Conservation (phyloP, 2,797 vertebrate genomes). For the Lycodopsis pacificus region DNA sequence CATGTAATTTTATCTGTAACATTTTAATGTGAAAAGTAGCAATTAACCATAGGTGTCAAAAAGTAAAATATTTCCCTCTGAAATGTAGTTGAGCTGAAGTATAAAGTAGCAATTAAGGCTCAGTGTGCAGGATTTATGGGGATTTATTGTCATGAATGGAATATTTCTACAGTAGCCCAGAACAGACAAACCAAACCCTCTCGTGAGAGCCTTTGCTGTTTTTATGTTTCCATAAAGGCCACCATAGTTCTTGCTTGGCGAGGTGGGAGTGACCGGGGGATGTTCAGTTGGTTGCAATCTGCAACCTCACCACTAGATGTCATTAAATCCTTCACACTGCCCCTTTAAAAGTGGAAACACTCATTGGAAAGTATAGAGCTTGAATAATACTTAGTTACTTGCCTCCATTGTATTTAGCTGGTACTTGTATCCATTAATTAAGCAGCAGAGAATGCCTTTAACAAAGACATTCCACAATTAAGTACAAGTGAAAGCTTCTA, state of each 20-base stretch:
- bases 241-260: background rate
- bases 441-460: background rate
- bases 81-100: background rate
- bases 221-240: background rate
- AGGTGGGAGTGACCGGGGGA: accelerated
- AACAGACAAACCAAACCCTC: background rate
- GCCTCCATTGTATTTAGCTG: background rate
- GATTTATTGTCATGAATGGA: background rate
- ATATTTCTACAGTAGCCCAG: background rate
- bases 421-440: background rate
- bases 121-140: background rate
- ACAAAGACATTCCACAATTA: background rate
- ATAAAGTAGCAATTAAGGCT: background rate
- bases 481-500: background rate
- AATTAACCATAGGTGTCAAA: background rate
- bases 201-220: background rate
- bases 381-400: background rate
- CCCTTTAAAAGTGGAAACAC: background rate
- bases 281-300: background rate
- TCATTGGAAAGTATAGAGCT: background rate
- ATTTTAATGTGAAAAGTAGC: background rate
- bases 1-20: background rate
- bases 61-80: background rate
- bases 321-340: background rate
- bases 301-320: background rate